phyloP scores from a whole-genome alignment of 2,797 vertebrate species.

The Pelochelys cantorii region DNA sequence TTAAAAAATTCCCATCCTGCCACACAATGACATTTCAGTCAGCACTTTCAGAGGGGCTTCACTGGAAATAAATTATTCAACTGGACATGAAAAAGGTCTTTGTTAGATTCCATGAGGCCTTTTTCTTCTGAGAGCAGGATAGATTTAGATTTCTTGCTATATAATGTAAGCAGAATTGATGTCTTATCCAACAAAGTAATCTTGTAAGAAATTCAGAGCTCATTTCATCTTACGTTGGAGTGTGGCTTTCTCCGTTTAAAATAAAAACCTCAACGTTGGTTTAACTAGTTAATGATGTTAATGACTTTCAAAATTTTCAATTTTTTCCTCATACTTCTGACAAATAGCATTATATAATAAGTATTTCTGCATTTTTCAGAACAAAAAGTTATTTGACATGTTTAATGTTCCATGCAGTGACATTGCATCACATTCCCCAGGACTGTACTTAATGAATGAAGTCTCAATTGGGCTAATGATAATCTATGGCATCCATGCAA shows the following conservation, averaged over 20 bases:
- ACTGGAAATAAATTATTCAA: background rate
- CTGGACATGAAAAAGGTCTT: background rate
- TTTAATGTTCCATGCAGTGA: background rate
- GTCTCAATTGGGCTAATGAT: background rate
- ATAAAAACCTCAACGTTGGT: background rate
- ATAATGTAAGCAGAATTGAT: background rate
- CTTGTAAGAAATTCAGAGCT: background rate
- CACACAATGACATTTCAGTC: background rate
- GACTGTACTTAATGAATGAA: background rate
- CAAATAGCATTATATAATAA: accelerated
- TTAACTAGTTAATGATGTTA: background rate
- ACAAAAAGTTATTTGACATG: accelerated
- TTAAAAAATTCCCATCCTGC: background rate
- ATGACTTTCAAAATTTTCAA: background rate
- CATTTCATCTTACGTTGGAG: background rate
- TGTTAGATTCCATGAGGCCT: background rate
- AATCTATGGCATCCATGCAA: background rate
- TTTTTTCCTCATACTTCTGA: background rate
- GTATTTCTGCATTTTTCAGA: background rate
- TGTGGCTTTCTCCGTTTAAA: background rate
- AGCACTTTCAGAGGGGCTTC: background rate
- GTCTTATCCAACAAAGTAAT: background rate
- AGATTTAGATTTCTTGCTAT: background rate
- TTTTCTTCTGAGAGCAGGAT: background rate
- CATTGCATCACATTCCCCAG: accelerated